Percentiles rank a stretch among this genome's conserved stretches.
Evolutionary conservation across 2,113 vertebrate species (phyloP).

Genomic region (Leucopsar rothschildi): DNA sequence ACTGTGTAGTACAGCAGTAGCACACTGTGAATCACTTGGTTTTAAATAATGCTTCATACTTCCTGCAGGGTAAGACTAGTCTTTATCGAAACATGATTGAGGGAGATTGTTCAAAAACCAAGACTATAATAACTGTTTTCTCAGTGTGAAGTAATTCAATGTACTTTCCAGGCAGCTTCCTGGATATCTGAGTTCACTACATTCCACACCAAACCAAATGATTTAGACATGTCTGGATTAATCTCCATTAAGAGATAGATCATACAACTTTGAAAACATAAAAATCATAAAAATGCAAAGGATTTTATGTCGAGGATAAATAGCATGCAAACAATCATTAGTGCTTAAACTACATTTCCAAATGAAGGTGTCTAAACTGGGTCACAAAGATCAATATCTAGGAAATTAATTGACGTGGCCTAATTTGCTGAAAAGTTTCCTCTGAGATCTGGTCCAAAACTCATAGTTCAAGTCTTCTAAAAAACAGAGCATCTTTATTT

Average conservation of each 20-base stretch:
- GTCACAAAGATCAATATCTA: not conserved
- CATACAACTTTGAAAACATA: not conserved
- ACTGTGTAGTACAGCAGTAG: not conserved
- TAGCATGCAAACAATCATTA: not conserved
- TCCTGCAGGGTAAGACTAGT: not conserved
- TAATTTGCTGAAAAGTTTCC: not conserved
- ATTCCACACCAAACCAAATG: not conserved
- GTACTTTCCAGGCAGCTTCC: not conserved
- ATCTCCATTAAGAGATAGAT: not conserved
- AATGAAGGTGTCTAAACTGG: not conserved
- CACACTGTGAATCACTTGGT: not conserved
- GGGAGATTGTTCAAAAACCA: not conserved
- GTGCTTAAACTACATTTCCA: not conserved
- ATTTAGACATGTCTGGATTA: not conserved
- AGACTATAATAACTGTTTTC: not conserved
- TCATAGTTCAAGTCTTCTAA: not conserved
- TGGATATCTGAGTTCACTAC: not conserved
- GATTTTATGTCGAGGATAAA: not conserved
- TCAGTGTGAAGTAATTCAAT: not conserved
- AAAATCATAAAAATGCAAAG: not conserved
- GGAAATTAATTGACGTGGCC: not conserved
- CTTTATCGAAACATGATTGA: not conserved
- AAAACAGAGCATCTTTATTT: not conserved
- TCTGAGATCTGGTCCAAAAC: not conserved
- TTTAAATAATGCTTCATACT: not conserved